phyloP scores from a whole-genome alignment of 2,797 vertebrate genomes.

The Danio choprae region DNA sequence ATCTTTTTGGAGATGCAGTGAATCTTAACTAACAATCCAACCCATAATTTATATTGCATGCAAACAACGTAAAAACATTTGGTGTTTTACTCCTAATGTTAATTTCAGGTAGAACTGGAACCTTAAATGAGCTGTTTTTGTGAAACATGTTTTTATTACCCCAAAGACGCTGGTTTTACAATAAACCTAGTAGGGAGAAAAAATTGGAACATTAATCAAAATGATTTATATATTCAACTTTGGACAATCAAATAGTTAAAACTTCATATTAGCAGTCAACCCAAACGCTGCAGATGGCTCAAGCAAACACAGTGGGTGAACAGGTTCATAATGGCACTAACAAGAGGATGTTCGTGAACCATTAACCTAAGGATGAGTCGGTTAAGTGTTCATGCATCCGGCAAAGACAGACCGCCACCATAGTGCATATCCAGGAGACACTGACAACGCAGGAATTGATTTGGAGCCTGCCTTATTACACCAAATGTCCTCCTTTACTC shows the following conservation, averaged over 20 bases:
- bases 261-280: background rate
- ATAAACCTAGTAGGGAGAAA: too few species aligned
- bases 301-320: background rate
- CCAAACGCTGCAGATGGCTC: background rate
- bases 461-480: slow-evolving; percentile 73
- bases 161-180: too few species aligned
- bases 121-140: too few species aligned
- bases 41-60: too few species aligned
- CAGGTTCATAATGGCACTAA: slow-evolving; percentile 26
- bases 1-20: too few species aligned
- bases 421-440: slow-evolving; percentile 69
- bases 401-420: slow-evolving; percentile 56
- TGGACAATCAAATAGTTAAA: background rate
- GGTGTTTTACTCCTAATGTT: too few species aligned
- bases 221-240: background rate
- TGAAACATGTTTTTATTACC: too few species aligned
- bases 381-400: background rate
- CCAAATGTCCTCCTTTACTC: slow-evolving; percentile 66
- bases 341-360: slow-evolving; percentile 25
- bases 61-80: too few species aligned
- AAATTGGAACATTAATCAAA: background rate
- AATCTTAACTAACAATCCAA: too few species aligned
- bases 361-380: slow-evolving; percentile 35
- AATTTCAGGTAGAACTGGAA: too few species aligned
- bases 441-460: slow-evolving; percentile 75